A percentile compares a stretch with the other conserved stretches of the same genome.
phyloP scores from a whole-genome alignment of 2,888 invertebrate genomes.

The Gibbula magus region DNA sequence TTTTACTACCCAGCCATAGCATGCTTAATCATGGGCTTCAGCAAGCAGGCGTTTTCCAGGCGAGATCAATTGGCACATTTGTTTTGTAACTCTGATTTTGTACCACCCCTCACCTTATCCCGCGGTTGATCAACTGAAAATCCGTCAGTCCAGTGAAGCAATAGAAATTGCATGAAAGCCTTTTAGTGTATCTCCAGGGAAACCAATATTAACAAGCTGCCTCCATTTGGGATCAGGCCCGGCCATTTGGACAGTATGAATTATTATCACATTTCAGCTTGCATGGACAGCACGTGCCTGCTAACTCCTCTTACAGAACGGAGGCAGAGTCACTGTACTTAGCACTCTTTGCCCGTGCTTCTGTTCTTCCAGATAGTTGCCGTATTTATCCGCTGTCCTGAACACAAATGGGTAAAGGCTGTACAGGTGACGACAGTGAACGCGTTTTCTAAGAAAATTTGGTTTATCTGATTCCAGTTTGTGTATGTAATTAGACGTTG shows the following conservation, averaged over 20 bases:
- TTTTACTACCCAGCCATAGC: too few species aligned
- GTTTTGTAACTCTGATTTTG: too few species aligned
- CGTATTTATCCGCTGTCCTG: constrained; percentile 1
- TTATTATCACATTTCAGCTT: neutral
- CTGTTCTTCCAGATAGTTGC: neutral
- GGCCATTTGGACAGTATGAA: neutral
- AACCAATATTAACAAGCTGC: too few species aligned
- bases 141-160: too few species aligned
- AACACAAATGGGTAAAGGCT: constrained; percentile 51
- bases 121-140: neutral
- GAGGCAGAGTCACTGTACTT: constrained; percentile 11
- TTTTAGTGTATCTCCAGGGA: too few species aligned
- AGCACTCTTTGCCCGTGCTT: neutral
- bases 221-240: neutral
- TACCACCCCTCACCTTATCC: too few species aligned
- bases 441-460: neutral
- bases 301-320: neutral
- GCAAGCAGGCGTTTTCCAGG: too few species aligned
- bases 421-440: constrained; percentile 29
- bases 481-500: constrained; percentile 29
- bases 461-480: constrained; percentile 34
- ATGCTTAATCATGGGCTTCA: too few species aligned
- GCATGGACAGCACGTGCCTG: too few species aligned
- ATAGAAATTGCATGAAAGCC: too few species aligned
- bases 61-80: too few species aligned